Conservation (phyloP, 2,888 invertebrate species). For the Cephus runcator region DNA sequence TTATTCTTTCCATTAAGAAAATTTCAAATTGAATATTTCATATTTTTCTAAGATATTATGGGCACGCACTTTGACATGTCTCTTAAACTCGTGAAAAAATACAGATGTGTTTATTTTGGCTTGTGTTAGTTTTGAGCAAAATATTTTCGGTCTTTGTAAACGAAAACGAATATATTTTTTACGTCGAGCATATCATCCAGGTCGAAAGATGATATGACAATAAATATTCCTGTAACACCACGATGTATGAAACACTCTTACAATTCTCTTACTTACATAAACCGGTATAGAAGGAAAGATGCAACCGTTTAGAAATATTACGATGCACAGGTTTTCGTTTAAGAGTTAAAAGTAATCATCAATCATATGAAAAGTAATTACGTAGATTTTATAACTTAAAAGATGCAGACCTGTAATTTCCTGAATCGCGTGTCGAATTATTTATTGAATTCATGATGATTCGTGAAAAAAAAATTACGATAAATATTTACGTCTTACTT, state of each 20-base stretch:
- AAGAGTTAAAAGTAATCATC: not conserved
- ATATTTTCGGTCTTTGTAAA: slow-evolving; percentile 30
- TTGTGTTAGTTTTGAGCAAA: slow-evolving; percentile 50
- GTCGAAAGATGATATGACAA: not conserved
- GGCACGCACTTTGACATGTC: not conserved
- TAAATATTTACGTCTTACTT: not conserved
- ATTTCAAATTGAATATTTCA: not conserved
- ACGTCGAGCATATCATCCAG: not conserved
- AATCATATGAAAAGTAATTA: not conserved
- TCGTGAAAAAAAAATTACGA: not conserved
- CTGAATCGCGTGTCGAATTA: not conserved
- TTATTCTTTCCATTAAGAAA: not conserved
- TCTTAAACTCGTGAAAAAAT: not conserved
- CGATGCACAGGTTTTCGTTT: not conserved
- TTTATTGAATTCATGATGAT: not conserved
- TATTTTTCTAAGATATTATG: not conserved
- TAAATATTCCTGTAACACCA: slow-evolving; percentile 39
- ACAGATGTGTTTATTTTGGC: not conserved
- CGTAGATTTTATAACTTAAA: not conserved
- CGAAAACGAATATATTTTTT: not conserved
- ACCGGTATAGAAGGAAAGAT: not conserved
- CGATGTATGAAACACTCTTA: slow-evolving; percentile 15
- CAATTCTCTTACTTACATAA: not conserved
- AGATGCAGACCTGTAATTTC: not conserved
- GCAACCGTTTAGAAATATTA: not conserved